A percentile compares a stretch with the other conserved stretches of the same genome.
Conservation (phyloP, 2,113 vertebrate species). For the Tringa solitaria region DNA sequence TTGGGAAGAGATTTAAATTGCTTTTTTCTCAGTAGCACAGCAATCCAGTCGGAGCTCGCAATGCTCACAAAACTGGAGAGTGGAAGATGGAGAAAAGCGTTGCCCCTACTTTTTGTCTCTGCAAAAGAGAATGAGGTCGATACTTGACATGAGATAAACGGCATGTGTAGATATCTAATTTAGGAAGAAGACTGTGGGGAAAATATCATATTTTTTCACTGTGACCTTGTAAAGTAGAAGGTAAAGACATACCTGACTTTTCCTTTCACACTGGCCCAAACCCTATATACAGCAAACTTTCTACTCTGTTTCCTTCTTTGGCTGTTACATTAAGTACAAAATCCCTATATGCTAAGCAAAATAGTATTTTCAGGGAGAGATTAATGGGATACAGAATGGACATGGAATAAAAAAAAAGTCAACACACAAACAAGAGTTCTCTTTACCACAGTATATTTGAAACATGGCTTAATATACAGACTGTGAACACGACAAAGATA, state of each 20-base stretch:
- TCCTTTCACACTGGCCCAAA: neutral
- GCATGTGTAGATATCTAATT: neutral
- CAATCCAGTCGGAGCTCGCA: neutral
- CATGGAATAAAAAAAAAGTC: neutral
- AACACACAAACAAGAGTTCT: neutral
- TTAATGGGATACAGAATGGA: neutral
- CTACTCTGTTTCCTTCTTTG: neutral
- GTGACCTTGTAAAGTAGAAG: neutral
- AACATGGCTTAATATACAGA: neutral
- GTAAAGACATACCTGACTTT: neutral
- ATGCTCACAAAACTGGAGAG: neutral
- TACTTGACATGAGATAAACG: neutral
- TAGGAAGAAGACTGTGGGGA: neutral
- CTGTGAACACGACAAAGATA: neutral
- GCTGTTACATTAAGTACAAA: neutral
- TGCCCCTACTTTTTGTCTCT: neutral
- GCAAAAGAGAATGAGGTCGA: neutral
- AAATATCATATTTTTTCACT: fast-evolving
- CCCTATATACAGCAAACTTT: too few species aligned
- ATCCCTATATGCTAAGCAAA: neutral
- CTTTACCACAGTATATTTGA: neutral
- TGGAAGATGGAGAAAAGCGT: neutral
- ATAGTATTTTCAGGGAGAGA: neutral
- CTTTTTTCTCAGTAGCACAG: neutral
- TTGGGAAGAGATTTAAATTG: neutral